Evolutionary conservation across 2,888 invertebrate species (phyloP), one percentile per base, ranked within the genome.

Genomic region (Callyntrura sp.): DNA sequence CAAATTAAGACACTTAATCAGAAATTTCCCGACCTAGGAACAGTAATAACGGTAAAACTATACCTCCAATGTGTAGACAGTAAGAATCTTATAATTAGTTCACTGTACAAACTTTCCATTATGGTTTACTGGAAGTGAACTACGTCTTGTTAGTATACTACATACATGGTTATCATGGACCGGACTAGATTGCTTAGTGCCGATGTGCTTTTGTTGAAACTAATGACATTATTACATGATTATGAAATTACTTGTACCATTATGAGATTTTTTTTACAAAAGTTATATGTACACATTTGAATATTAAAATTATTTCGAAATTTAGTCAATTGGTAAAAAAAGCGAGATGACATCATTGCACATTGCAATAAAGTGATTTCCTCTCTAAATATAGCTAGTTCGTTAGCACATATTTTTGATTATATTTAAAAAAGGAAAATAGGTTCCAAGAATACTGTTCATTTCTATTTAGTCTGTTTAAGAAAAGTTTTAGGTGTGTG

Each of bases 381-480:
- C 17, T 6, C 6, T 4, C 35, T 35, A 6, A 35, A 60, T 57
- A 20, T 17, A 60, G 11, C 11, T 17, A 60, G 17, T 11, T 60
- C 6, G 35, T 35, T 35, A 35, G 60, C 17, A 60, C 2, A 14
- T 5, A 51, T 57, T 55, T 55, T 55, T 57, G 57, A 17, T 51
- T 51, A 51, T 51, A 14, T 14, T 2, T 2, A 5, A 11, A 25
- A 14, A 23, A 25, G 62, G 23, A 25, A 62, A 8, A 25, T 51
- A 62, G 9, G 25, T 62, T 62, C 9, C 25, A 62, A 62, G 23
- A 62, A 62, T 62, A 62, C 62, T 62, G 62, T 62, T 25, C 62
- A 62, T 62, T 62, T 23, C 25, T 62, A 25, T 35, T 35, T 35
- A 35, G 3, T 25, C 23, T 11, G 35, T 35, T n/a, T 35, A n/a